These are phyloP conservation scores for Acleris cristana DNA, from an alignment of 2,888 invertebrate genomes.

Conservation along the genomic window DNA sequence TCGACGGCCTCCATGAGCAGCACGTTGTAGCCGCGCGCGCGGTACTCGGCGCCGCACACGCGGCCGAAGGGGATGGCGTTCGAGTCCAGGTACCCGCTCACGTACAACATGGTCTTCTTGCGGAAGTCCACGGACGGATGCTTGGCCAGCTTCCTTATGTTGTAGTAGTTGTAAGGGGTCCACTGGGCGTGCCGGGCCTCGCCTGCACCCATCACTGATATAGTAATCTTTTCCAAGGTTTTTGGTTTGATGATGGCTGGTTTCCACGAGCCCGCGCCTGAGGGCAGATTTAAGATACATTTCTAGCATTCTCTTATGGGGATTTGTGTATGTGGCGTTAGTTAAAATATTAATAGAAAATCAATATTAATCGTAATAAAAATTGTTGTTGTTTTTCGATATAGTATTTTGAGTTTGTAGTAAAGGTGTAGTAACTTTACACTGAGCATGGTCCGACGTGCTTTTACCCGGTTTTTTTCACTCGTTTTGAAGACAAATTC, in stretches of 20 bases:
- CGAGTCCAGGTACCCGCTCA: constrained; percentile 64
- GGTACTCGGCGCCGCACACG: constrained; percentile 50
- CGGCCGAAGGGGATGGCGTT: constrained; percentile 51
- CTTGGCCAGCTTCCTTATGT: constrained; percentile 54
- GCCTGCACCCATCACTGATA: constrained; percentile 50
- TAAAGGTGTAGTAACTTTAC: too few relatives aligned
- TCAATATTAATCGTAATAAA: too few relatives aligned
- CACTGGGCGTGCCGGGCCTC: constrained; percentile 34
- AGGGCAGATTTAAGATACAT: too few relatives aligned
- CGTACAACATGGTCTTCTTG: constrained; percentile 60
- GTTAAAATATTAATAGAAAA: too few relatives aligned
- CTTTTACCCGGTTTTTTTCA: too few relatives aligned
- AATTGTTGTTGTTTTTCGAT: too few relatives aligned
- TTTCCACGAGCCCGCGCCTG: constrained; percentile 62
- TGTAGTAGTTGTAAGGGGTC: constrained; percentile 59
- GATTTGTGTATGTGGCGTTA: too few relatives aligned
- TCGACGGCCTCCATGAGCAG: constrained; percentile 56
- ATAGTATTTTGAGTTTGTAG: too few relatives aligned
- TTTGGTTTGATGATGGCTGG: constrained; percentile 54
- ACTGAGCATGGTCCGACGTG: too few relatives aligned
- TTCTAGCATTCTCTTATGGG: too few relatives aligned
- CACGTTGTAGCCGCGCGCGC: constrained; percentile 59
- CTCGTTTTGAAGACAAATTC: too few relatives aligned
- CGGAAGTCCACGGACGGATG: constrained; percentile 52
- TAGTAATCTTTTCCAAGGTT: constrained; percentile 53